A percentile compares a stretch with the other conserved stretches of the same genome.
Evolutionary conservation across 2,113 vertebrate species (phyloP).

Genomic region (Phasianus colchicus): DNA sequence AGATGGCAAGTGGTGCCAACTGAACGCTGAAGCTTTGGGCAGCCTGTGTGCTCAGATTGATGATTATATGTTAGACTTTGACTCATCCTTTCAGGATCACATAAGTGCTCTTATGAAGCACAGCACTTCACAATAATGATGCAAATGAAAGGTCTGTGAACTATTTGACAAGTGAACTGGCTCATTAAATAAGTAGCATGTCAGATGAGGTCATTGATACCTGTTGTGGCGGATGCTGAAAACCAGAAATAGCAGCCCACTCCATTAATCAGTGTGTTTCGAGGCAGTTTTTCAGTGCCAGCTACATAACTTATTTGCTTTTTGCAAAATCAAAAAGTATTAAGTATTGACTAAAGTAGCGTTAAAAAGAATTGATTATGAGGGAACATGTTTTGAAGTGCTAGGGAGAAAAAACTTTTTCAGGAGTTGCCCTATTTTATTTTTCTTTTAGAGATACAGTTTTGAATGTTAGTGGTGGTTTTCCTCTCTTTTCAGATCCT

Average conservation of each 20-base stretch:
- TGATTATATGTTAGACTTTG: neutral
- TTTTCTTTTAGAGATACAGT: neutral
- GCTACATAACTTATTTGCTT: neutral
- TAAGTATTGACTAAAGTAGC: neutral
- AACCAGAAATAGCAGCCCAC: neutral
- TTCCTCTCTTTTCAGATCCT: neutral
- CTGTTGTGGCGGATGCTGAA: neutral
- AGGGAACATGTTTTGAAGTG: neutral
- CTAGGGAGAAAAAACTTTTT: neutral
- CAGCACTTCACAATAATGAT: neutral
- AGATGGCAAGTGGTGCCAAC: fast-evolving
- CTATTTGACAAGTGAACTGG: neutral
- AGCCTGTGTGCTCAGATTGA: neutral
- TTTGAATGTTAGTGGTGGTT: neutral
- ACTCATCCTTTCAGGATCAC: neutral
- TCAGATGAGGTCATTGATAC: neutral
- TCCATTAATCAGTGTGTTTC: neutral
- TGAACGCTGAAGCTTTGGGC: fast-evolving
- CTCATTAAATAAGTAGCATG: neutral
- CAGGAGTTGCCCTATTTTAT: neutral
- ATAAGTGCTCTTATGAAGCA: neutral
- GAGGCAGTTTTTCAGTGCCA: neutral
- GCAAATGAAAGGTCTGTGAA: neutral
- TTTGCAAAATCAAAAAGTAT: neutral
- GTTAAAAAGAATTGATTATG: neutral